Base-by-base conservation (phyloP, 1,140 invertebrate genomes). In the Papilio aristodemus region DNA sequence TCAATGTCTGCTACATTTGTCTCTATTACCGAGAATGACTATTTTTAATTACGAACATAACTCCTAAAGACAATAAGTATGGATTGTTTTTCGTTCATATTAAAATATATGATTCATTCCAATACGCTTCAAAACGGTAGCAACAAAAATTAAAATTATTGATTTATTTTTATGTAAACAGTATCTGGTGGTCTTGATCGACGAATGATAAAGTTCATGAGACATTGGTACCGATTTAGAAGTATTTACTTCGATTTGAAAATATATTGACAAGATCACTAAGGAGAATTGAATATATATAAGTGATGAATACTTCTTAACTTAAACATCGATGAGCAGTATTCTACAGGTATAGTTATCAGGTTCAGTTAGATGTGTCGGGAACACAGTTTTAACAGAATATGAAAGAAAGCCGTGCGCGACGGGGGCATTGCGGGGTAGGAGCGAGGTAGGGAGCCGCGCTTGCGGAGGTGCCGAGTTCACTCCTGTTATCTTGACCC, bases 401-500 rank as follows among this genome's bases (percentile, higher is more conserved):
- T 58, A 32, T 58, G 25, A 58, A n/a, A 58, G 57, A 58, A 58
- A 58, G 57, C 11, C 32, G 22, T 14, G 0, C 5, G 25, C 27
- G n/a, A 3, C 62, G 67, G 41, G 70, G 67, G 13, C 14, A 6
- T 2, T 43, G 41, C 41, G n/a, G 9, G 46, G 46, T 9, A 17
- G 46, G 46, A 1, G 46, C 19, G 46, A 19, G 46, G 46, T 54
- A 10, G 3, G n/a, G 46, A 4, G 46, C 27, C 11, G 22, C 19
- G 50, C 19, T 19, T 11, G 25, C 32, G 54, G 71, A 60, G 71
- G 68, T 69, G 66, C 63, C 74, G 78, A 78, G 73, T 77, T 74
- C 75, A 79, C 77, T 78, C 78, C 78, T 75, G 81, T 80, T 83
- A 81, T 87, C 85, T 85, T 85, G 85, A 87, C 85, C 85, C 80